Base-by-base conservation (phyloP, 2,888 invertebrate genomes). In the Aleiodes leptofemur region DNA sequence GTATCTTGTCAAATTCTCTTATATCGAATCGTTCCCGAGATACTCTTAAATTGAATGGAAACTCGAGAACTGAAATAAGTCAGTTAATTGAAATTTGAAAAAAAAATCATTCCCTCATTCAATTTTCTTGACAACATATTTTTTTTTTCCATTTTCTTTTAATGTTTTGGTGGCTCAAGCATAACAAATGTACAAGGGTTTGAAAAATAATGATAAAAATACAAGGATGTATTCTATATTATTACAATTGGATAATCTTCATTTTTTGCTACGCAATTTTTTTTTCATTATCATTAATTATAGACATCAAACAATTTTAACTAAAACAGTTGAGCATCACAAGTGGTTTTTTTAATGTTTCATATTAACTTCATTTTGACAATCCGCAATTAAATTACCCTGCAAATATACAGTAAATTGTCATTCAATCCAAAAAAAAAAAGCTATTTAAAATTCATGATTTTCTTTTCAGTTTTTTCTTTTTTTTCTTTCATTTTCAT, bases 321-420 rank as follows among this genome's bases (percentile, higher is more conserved):
- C 56, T 72, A 78, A 76, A 77, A 77, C 80, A 75, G 73, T 80
- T 80, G 80, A 80, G 80, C 80, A 80, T 80, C 75, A 78, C 74
- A 77, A 77, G 48, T 64, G 43, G 56, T 73, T 75, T 50, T 75
- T 50, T 43, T 66, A 74, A 72, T 78, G 53, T 34, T 76, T 77
- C 76, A 73, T 69, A 23, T 73, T 72, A 66, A 69, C 71, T 64
- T 76, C 68, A 64, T 66, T 66, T 69, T 56, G 29, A 73, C 61
- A 29, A 69, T 74, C 66, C 57, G 74, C 69, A 66, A 61, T 69
- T 56, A 55, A 57, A 68, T 43, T 55, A 68, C 69, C 61, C 72
- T 73, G 74, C 73, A 74, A 64, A 13, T 50, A 50, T 50, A 66
- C 29, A 50, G 50, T 66, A 66, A 48, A 13, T 29, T 29, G 31